A percentile compares a stretch with the other conserved stretches of the same genome.
Conservation (phyloP, 2,113 vertebrate species). For the Dasyurus viverrinus region DNA sequence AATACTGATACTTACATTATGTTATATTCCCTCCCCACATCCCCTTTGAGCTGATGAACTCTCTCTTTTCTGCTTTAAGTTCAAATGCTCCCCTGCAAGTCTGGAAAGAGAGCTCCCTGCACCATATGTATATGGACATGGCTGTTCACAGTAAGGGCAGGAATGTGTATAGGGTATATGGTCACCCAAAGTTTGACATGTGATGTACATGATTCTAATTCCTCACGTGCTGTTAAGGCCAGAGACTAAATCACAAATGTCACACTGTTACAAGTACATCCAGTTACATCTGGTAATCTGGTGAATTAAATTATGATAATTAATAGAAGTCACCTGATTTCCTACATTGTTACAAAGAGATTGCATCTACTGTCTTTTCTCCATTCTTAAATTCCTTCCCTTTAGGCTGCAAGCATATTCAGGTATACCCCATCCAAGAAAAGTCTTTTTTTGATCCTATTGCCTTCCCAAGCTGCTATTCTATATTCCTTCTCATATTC, state of each 20-base stretch:
- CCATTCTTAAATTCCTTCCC: not conserved
- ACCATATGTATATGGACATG: too few species aligned
- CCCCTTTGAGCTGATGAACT: not conserved
- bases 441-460: not conserved
- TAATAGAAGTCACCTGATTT: not conserved
- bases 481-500: not conserved
- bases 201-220: conserved; percentile 50
- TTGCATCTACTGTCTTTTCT: not conserved
- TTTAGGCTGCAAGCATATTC: not conserved
- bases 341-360: rapidly evolving
- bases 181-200: not conserved
- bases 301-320: conserved; percentile 50
- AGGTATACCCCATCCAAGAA: not conserved
- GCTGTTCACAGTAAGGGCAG: not conserved
- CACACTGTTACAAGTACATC: conserved; percentile 58
- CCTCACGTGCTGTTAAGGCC: not conserved
- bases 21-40: not conserved
- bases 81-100: not conserved
- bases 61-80: not conserved
- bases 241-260: conserved; percentile 34
- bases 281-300: conserved; percentile 61
- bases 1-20: not conserved
- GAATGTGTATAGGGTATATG: not conserved
- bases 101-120: not conserved
- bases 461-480: not conserved